A percentile compares a stretch with the other conserved stretches of the same genome.
Conservation (phyloP, 2,888 invertebrate genomes). For the Ommatoiulus sabulosus region DNA sequence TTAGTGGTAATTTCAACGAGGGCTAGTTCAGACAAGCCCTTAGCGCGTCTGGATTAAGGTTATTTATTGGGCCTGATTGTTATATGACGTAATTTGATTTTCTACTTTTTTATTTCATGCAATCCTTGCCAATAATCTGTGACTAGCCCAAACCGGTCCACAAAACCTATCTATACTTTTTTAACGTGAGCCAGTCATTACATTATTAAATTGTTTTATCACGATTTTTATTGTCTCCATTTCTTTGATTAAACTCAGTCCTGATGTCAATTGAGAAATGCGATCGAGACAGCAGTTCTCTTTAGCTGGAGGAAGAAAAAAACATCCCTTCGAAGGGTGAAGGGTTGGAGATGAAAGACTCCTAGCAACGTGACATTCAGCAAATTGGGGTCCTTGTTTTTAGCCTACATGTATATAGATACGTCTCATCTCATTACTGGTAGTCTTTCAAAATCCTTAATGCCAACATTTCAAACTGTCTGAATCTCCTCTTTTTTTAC, state of each 20-base stretch:
- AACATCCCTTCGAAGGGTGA: neutral
- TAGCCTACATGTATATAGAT: neutral
- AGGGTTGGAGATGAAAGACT: slow-evolving; percentile 17
- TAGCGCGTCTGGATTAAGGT: too few relatives aligned
- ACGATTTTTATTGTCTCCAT: too few relatives aligned
- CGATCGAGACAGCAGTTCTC: neutral
- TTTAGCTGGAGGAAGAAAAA: neutral
- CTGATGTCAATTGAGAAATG: neutral
- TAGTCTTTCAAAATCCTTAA: neutral
- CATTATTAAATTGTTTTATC: too few relatives aligned
- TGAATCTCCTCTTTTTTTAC: neutral
- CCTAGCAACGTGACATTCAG: slow-evolving; percentile 31
- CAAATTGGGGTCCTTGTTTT: slow-evolving; percentile 16
- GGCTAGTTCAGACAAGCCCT: too few relatives aligned
- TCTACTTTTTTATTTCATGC: too few relatives aligned
- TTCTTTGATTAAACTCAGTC: neutral
- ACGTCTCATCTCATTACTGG: slow-evolving; percentile 12
- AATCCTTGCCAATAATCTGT: too few relatives aligned
- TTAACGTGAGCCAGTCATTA: too few relatives aligned
- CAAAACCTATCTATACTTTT: too few relatives aligned
- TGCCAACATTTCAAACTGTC: slow-evolving; percentile 40
- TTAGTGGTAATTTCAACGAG: too few relatives aligned
- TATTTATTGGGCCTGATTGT: too few relatives aligned
- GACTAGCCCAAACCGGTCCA: too few relatives aligned
- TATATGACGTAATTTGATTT: too few relatives aligned